phyloP scores from a whole-genome alignment of 2,113 vertebrate genomes.

The Gymnogyps californianus region DNA sequence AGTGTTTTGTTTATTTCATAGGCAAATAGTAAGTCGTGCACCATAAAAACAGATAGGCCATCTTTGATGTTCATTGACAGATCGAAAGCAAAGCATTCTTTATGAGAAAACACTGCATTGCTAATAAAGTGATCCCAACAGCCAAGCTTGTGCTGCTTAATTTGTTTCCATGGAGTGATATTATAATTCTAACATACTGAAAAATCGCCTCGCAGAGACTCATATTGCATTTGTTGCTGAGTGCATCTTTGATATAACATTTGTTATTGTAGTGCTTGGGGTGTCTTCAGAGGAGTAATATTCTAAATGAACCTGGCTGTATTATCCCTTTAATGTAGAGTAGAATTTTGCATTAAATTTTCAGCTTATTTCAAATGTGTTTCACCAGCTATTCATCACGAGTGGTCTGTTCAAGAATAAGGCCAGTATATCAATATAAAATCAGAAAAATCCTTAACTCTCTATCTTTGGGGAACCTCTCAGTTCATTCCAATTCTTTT shows the following conservation, averaged over 20 bases:
- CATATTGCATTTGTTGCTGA: constrained; percentile 34
- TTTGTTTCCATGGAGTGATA: constrained; percentile 63
- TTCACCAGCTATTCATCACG: background rate
- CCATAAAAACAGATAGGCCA: background rate
- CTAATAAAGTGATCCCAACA: constrained; percentile 49
- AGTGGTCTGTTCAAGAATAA: background rate
- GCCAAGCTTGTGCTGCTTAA: constrained; percentile 42
- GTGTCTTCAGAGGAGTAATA: constrained; percentile 54
- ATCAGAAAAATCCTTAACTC: background rate
- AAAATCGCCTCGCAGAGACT: constrained; percentile 52
- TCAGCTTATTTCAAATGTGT: background rate
- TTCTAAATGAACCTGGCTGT: constrained; percentile 57
- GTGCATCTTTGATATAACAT: constrained; percentile 28
- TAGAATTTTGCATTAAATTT: background rate
- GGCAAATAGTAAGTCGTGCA: background rate
- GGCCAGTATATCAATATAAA: background rate
- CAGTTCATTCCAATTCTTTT: background rate
- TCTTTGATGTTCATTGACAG: background rate
- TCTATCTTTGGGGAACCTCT: background rate
- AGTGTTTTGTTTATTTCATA: background rate
- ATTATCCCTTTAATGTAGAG: background rate
- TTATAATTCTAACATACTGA: constrained; percentile 60
- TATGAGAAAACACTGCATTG: constrained; percentile 4
- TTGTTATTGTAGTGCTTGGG: constrained; percentile 29
- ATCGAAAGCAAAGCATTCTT: constrained; percentile 3